Conservation (phyloP, 2,113 vertebrate genomes). For the Dipodomys ordii region DNA sequence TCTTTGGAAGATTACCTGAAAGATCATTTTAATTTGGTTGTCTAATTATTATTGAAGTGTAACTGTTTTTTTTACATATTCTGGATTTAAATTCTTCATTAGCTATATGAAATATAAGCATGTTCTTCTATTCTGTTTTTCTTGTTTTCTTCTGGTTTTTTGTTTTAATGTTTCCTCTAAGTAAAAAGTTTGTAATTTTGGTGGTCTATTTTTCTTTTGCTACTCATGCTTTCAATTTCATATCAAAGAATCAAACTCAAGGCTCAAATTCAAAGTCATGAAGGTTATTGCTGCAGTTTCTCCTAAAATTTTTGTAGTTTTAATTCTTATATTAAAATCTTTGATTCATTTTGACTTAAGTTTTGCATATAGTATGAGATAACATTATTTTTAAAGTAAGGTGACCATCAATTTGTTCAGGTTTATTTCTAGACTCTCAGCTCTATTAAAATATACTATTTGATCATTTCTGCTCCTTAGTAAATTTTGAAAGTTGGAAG, state of each 20-base stretch:
- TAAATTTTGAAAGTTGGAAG: constrained; percentile 3
- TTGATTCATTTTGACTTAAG: constrained; percentile 14
- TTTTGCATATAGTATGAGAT: constrained; percentile 5
- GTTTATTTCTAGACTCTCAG: constrained; percentile 26
- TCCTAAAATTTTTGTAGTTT: constrained; percentile 6
- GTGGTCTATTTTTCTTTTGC: constrained; percentile 11
- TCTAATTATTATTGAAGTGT: background rate
- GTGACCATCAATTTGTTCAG: background rate
- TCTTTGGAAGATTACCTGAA: background rate
- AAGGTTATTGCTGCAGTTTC: background rate
- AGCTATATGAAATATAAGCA: constrained; percentile 24
- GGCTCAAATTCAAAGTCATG: background rate
- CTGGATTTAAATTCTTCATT: background rate
- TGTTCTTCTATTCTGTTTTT: background rate
- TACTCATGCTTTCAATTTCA: background rate
- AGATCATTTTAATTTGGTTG: background rate
- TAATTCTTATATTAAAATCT: background rate
- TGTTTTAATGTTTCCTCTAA: background rate
- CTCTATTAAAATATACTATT: background rate
- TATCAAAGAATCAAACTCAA: background rate
- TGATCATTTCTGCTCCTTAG: background rate
- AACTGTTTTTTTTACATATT: background rate
- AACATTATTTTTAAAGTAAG: background rate
- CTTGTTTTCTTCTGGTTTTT: background rate
- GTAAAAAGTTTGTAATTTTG: background rate